phyloP scores from a whole-genome alignment of 2,113 vertebrate genomes.

The Corythoichthys haematopterus region DNA sequence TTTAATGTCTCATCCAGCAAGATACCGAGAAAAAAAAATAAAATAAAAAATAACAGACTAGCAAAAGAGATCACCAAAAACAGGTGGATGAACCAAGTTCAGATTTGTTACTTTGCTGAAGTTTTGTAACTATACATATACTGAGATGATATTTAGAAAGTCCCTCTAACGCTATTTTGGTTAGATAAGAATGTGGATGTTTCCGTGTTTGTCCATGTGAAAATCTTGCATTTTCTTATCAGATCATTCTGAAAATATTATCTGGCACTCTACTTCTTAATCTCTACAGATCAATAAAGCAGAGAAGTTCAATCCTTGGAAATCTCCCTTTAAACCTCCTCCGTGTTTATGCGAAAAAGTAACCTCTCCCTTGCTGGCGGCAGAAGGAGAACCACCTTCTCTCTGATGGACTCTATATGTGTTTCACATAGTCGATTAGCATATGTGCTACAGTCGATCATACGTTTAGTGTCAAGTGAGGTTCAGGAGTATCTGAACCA shows the following conservation, averaged over 20 bases:
- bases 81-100: too few species aligned
- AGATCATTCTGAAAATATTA: conserved; percentile 30
- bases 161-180: conserved; percentile 22
- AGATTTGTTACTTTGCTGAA: not conserved
- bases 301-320: conserved; percentile 27
- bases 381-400: not conserved
- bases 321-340: conserved; percentile 12
- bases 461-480: not conserved
- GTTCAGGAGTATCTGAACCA: not conserved
- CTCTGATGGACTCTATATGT: not conserved
- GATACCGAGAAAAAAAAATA: too few species aligned
- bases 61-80: too few species aligned
- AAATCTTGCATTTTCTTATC: conserved; percentile 43
- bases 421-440: not conserved
- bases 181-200: conserved; percentile 22
- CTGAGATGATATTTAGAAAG: conserved; percentile 18
- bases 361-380: conserved; percentile 7
- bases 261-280: conserved; percentile 34
- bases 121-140: not conserved
- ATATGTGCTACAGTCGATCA: not conserved
- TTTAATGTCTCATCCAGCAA: not conserved
- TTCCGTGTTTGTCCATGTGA: conserved; percentile 36
- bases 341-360: conserved; percentile 10
- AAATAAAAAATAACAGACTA: too few species aligned
- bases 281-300: conserved; percentile 27